phyloP scores from a whole-genome alignment of 35 echinoderm and acorn worm species.

The Ophioderma brevispina region DNA sequence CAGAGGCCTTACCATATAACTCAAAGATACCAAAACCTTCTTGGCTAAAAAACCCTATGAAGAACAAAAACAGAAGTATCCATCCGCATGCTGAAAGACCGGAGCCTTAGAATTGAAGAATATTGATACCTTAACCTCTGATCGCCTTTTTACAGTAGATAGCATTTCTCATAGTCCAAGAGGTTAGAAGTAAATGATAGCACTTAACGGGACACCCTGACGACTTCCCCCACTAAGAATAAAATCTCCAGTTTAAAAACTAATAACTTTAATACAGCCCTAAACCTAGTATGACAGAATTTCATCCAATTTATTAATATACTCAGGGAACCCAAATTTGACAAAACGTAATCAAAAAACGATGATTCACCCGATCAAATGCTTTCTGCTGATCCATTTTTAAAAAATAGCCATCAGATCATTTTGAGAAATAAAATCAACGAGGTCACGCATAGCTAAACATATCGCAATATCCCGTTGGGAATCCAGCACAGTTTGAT shows the following conservation, averaged over 20 bases:
- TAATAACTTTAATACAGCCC: conserved; percentile 23
- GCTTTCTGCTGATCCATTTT: conserved; percentile 62
- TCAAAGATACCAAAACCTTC: neutral
- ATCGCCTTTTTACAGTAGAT: neutral
- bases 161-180: neutral
- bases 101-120: neutral
- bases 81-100: conserved; percentile 32
- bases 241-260: neutral
- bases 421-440: conserved; percentile 25
- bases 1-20: neutral
- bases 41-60: neutral
- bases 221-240: conserved; percentile 15
- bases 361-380: conserved; percentile 53
- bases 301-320: neutral
- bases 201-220: conserved; percentile 47
- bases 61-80: neutral
- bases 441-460: conserved; percentile 23
- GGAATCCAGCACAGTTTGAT: conserved; percentile 65
- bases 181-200: conserved; percentile 23
- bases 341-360: conserved; percentile 22
- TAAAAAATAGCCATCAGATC: neutral
- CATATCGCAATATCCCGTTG: conserved; percentile 53
- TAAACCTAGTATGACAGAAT: neutral
- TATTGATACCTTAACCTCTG: neutral
- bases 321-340: conserved; percentile 44